Evolutionary conservation across 2,797 vertebrate species (phyloP).

Genomic region (Helostoma temminkii): DNA sequence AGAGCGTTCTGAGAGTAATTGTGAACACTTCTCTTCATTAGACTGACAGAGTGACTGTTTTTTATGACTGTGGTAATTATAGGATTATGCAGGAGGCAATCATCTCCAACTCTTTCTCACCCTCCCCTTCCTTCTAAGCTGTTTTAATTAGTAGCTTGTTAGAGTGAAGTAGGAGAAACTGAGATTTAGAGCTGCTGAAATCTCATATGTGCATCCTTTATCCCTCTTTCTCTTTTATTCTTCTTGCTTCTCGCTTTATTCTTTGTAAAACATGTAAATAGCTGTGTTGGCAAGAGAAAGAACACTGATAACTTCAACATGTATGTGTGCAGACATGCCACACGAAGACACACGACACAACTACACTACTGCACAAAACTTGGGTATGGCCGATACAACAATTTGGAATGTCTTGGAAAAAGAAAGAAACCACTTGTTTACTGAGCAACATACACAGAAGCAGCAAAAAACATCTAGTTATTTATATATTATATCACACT

Average conservation of each 20-base stretch:
- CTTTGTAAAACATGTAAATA: constrained; percentile 61
- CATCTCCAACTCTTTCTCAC: constrained; percentile 73
- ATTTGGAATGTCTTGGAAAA: no score
- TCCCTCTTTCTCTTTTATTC: constrained; percentile 47
- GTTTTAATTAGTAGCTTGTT: constrained; percentile 87
- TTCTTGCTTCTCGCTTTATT: constrained; percentile 43
- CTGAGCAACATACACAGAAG: no score
- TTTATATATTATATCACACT: no score
- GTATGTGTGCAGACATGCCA: no score
- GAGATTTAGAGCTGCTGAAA: constrained; percentile 81
- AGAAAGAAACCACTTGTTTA: no score
- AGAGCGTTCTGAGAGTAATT: constrained; percentile 70
- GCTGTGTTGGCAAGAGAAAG: constrained; percentile 27
- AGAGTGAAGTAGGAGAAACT: constrained; percentile 81
- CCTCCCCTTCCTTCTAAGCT: constrained; percentile 76
- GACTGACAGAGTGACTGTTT: constrained; percentile 77
- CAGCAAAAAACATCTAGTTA: no score
- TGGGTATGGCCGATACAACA: no score
- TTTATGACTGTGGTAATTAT: constrained; percentile 86
- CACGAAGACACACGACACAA: no score
- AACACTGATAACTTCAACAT: constrained; percentile 17
- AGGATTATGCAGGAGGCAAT: constrained; percentile 84
- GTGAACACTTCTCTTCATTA: constrained; percentile 80
- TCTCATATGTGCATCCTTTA: constrained; percentile 68
- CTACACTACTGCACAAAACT: no score